Conservation (phyloP, 2,888 invertebrate genomes). For the Morpho helenor region DNA sequence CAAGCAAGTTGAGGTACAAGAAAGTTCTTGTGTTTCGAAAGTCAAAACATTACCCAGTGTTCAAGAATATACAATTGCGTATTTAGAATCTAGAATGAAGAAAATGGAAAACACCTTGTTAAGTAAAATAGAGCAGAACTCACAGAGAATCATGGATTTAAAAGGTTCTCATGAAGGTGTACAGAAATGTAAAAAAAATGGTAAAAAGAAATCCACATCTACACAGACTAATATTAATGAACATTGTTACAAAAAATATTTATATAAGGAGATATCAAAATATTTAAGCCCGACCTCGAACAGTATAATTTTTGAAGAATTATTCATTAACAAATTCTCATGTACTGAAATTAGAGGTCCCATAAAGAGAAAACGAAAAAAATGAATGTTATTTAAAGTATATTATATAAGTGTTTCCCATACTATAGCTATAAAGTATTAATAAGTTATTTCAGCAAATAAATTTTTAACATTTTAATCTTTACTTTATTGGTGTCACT, state of each 20-base stretch:
- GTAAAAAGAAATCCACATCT: slow-evolving; percentile 30
- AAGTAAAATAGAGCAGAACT: slow-evolving; percentile 60
- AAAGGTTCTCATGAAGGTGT: slow-evolving; percentile 30
- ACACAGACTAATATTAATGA: slow-evolving; percentile 46
- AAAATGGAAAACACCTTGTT: slow-evolving; percentile 57
- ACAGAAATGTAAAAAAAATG: slow-evolving; percentile 11
- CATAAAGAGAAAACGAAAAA: slow-evolving; percentile 41
- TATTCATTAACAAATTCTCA: slow-evolving; percentile 54
- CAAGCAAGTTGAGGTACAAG: slow-evolving; percentile 6
- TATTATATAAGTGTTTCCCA: neutral
- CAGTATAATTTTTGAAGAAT: slow-evolving; percentile 61
- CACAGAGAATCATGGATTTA: slow-evolving; percentile 50
- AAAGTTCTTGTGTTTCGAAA: slow-evolving; percentile 26
- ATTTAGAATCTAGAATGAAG: slow-evolving; percentile 54
- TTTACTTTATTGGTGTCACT: no score
- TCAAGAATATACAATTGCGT: slow-evolving; percentile 45
- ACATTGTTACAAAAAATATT: slow-evolving; percentile 47
- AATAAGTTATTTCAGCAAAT: neutral
- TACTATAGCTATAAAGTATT: neutral
- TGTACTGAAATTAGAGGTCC: slow-evolving; percentile 20
- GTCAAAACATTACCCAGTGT: slow-evolving; percentile 31
- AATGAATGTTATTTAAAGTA: slow-evolving; percentile 27
- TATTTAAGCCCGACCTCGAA: slow-evolving; percentile 55
- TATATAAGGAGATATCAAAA: slow-evolving; percentile 60
- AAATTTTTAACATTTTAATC: no score